Conservation (phyloP, 2,888 invertebrate genomes). For the Gibbula magus region DNA sequence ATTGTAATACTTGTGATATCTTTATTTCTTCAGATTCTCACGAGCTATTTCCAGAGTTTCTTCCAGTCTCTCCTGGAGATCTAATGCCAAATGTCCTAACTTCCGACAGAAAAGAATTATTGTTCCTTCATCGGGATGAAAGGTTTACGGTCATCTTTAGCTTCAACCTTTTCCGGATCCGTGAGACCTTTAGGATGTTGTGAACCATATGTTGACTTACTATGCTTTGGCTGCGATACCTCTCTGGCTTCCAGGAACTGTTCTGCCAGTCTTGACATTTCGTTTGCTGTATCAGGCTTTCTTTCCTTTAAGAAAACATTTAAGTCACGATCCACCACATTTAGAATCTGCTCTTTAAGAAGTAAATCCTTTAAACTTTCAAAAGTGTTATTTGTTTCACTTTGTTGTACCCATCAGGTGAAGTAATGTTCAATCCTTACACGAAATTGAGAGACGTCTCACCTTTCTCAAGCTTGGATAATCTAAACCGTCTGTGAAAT, state of each 20-base stretch:
- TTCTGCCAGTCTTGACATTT: constrained; percentile 35
- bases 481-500: constrained; percentile 28
- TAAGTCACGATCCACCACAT: constrained; percentile 3
- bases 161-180: not conserved
- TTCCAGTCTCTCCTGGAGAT: not conserved
- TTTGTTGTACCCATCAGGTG: constrained; percentile 32
- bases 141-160: not conserved
- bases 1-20: not conserved
- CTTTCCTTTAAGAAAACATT: constrained; percentile 35
- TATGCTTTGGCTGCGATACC: not conserved
- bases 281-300: constrained; percentile 17
- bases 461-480: constrained; percentile 16
- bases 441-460: constrained; percentile 32
- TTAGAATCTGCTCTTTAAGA: constrained; percentile 29
- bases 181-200: not conserved
- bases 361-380: constrained; percentile 29
- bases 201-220: not conserved
- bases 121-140: not conserved
- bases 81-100: not conserved
- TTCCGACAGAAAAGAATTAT: not conserved
- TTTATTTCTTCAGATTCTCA: not conserved
- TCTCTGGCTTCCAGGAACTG: constrained; percentile 22
- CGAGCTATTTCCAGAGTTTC: not conserved
- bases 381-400: constrained; percentile 12
- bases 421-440: constrained; percentile 28